phyloP scores from a whole-genome alignment of 2,797 vertebrate species.

The Falco berigora region DNA sequence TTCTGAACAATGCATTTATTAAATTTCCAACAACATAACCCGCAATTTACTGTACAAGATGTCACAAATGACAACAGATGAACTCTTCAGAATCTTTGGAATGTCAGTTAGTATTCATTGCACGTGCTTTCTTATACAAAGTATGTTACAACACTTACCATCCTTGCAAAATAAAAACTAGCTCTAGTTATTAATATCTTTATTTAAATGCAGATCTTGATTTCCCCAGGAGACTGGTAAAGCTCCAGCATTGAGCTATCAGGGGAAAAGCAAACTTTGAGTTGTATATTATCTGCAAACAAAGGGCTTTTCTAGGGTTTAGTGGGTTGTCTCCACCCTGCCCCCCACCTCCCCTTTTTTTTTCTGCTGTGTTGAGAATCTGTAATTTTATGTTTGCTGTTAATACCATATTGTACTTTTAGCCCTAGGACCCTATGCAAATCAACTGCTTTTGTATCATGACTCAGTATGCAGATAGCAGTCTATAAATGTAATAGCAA shows the following conservation, averaged over 20 bases:
- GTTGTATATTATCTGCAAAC: conserved; percentile 19
- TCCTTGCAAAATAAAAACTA: conserved; percentile 33
- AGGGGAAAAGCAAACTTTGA: conserved; percentile 41
- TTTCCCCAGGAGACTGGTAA: conserved; percentile 49
- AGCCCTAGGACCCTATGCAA: neutral
- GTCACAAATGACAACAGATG: conserved; percentile 43
- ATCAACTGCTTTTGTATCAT: neutral
- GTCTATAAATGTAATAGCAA: neutral
- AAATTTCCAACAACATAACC: conserved; percentile 30
- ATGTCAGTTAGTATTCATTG: conserved; percentile 45
- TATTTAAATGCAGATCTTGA: conserved; percentile 67
- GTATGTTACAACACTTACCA: conserved; percentile 41
- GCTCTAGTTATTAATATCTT: conserved; percentile 64
- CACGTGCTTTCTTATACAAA: conserved; percentile 42
- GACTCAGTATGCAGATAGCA: neutral
- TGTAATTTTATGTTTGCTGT: neutral
- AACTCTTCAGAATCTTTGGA: conserved; percentile 28
- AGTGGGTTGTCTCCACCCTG: neutral
- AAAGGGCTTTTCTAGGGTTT: neutral
- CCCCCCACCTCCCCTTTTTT: too few relatives aligned
- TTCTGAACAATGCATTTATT: conserved; percentile 44
- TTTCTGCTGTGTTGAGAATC: neutral
- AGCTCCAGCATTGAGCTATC: neutral
- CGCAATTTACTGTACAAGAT: conserved; percentile 42
- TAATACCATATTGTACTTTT: neutral